phyloP scores from a whole-genome alignment of 1,140 invertebrate genomes.

The Hyposmocoma kahamanoa region DNA sequence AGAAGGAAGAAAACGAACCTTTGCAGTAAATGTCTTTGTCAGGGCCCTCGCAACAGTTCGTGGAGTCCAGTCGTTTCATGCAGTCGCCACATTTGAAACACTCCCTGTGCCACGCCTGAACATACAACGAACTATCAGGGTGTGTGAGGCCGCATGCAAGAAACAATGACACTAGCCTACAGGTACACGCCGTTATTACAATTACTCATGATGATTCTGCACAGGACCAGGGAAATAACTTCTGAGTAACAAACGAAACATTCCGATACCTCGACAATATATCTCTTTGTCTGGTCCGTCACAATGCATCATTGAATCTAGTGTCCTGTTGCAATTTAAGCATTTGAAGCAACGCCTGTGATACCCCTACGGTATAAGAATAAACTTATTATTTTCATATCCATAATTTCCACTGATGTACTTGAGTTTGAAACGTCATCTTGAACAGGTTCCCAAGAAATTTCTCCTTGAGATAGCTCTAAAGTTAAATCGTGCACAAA shows the following conservation, averaged over 20 bases:
- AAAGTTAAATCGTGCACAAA: too few relatives aligned
- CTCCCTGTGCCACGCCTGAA: conserved; percentile 91
- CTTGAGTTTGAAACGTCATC: too few relatives aligned
- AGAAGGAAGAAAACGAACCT: conserved; percentile 78
- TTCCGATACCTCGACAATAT: conserved; percentile 90
- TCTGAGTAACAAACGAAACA: conserved; percentile 17
- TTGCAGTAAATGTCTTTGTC: conserved; percentile 99
- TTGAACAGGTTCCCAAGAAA: too few relatives aligned
- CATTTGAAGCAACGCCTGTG: conserved; percentile 94
- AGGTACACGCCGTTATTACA: conserved; percentile 47
- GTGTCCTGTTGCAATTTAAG: conserved; percentile 89
- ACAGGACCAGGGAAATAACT: conserved; percentile 20
- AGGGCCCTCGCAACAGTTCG: conserved; percentile 95
- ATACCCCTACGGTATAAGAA: conserved; percentile 81
- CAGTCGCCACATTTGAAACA: conserved; percentile 97
- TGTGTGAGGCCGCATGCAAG: conserved; percentile 45
- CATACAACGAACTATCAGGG: conserved; percentile 56
- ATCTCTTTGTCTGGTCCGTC: conserved; percentile 94
- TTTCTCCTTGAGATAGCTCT: too few relatives aligned
- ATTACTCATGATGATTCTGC: conserved; percentile 42
- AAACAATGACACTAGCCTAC: conserved; percentile 5
- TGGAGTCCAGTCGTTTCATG: conserved; percentile 95
- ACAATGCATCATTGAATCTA: conserved; percentile 95
- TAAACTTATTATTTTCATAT: too few relatives aligned
- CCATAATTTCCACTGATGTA: too few relatives aligned